Conservation (phyloP, 2,888 invertebrate species). For the Gastrophysa polygoni region DNA sequence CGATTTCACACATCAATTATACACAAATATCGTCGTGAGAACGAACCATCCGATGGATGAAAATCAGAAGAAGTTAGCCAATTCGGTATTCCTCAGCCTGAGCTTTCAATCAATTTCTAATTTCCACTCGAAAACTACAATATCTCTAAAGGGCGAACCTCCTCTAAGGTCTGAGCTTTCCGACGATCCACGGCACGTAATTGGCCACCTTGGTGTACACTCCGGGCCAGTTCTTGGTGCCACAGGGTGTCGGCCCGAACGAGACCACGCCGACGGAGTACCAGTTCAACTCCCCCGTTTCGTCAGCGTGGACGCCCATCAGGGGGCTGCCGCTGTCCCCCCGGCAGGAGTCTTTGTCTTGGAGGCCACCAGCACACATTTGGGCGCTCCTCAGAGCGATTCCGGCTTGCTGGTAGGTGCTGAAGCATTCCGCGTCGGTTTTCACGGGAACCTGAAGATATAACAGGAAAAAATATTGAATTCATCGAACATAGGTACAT, state of each 20-base stretch:
- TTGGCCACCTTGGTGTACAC: slow-evolving; percentile 48
- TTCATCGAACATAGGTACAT: too few species aligned
- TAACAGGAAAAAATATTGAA: too few species aligned
- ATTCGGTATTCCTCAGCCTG: too few species aligned
- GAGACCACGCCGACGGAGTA: slow-evolving; percentile 70
- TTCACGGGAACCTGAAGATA: slow-evolving; percentile 62
- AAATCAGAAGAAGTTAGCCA: too few species aligned
- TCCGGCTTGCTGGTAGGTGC: slow-evolving; percentile 59
- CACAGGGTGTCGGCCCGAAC: slow-evolving; percentile 60
- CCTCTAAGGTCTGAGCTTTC: neutral
- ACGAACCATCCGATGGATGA: too few species aligned
- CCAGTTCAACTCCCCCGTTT: slow-evolving; percentile 61
- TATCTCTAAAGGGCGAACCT: too few species aligned
- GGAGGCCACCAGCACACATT: slow-evolving; percentile 66
- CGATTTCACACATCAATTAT: too few species aligned
- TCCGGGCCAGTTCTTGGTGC: slow-evolving; percentile 48
- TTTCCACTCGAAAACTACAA: too few species aligned
- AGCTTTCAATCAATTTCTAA: too few species aligned
- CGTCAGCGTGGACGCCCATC: slow-evolving; percentile 61
- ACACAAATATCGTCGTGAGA: too few species aligned
- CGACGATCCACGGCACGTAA: slow-evolving; percentile 65
- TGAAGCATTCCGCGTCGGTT: slow-evolving; percentile 59
- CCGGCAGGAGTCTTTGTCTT: slow-evolving; percentile 64
- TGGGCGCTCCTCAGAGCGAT: slow-evolving; percentile 61
- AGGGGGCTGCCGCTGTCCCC: slow-evolving; percentile 82